phyloP scores from a whole-genome alignment of 2,113 vertebrate genomes.

The Nyctereutes procyonoides region DNA sequence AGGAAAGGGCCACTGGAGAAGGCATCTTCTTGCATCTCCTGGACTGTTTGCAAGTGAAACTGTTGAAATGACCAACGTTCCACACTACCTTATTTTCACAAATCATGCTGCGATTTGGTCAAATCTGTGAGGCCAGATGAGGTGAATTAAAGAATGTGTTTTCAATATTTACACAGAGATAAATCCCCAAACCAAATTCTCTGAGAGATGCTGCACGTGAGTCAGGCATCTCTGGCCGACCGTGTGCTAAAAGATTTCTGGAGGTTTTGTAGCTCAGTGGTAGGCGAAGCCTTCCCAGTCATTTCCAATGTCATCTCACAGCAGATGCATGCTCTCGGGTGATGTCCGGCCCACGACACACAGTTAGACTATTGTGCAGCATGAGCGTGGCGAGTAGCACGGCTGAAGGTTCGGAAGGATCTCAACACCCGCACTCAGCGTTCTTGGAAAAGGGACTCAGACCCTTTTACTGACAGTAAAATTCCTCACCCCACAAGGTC shows the following conservation, averaged over 20 bases:
- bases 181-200: too few relatives aligned
- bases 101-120: background rate
- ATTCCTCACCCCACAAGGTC: conserved; percentile 39
- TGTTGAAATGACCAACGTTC: too few relatives aligned
- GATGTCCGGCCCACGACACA: conserved; percentile 38
- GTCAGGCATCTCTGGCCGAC: background rate
- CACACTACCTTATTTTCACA: fast-evolving
- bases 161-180: background rate
- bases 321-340: conserved; percentile 54
- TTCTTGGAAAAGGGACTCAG: conserved; percentile 54
- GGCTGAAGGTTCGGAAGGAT: background rate
- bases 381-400: background rate
- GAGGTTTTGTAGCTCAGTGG: background rate
- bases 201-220: background rate
- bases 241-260: background rate
- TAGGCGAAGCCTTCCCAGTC: background rate
- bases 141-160: background rate
- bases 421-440: conserved; percentile 7
- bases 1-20: too few relatives aligned
- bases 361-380: background rate
- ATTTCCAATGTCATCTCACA: conserved; percentile 57
- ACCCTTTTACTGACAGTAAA: conserved; percentile 65
- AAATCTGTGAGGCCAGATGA: background rate
- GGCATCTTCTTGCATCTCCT: too few relatives aligned
- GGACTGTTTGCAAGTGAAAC: too few relatives aligned